Conservation (phyloP, 1,140 invertebrate species). For the Frieseomelitta varia region DNA sequence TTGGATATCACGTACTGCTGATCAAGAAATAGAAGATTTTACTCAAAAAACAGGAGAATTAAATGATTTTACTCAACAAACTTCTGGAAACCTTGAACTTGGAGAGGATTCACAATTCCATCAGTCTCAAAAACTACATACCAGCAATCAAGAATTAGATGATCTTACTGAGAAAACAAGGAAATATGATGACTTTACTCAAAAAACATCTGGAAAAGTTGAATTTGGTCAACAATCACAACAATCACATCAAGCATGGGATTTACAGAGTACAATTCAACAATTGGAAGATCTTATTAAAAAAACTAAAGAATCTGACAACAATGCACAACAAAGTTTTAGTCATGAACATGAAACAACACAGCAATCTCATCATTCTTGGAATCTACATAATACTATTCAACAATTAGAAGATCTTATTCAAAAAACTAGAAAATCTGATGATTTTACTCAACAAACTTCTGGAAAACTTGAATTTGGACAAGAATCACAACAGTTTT, state of each 20-base stretch:
- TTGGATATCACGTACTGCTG: constrained; percentile 11
- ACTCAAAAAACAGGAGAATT: no score
- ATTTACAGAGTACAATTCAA: background rate
- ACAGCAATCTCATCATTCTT: constrained; percentile 43
- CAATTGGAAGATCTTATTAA: constrained; percentile 54
- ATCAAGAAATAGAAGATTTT: no score
- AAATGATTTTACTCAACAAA: constrained; percentile 4
- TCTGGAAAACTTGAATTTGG: constrained; percentile 31
- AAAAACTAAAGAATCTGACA: constrained; percentile 32
- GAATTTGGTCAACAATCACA: constrained; percentile 74
- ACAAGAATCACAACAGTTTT: constrained; percentile 40
- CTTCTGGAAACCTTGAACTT: no score
- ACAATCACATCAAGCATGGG: background rate
- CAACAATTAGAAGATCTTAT: constrained; percentile 37
- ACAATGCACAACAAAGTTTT: constrained; percentile 68
- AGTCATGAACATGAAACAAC: constrained; percentile 61
- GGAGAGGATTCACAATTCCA: background rate
- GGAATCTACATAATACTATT: constrained; percentile 20
- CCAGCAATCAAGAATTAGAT: constrained; percentile 7
- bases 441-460: background rate
- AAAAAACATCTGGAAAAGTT: constrained; percentile 59
- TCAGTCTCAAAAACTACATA: constrained; percentile 13
- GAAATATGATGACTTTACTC: constrained; percentile 54
- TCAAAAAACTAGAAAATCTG: constrained; percentile 38
- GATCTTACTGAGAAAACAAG: constrained; percentile 27